Conservation (phyloP, 2,888 invertebrate species). For the Kryphioiulus occultus region DNA sequence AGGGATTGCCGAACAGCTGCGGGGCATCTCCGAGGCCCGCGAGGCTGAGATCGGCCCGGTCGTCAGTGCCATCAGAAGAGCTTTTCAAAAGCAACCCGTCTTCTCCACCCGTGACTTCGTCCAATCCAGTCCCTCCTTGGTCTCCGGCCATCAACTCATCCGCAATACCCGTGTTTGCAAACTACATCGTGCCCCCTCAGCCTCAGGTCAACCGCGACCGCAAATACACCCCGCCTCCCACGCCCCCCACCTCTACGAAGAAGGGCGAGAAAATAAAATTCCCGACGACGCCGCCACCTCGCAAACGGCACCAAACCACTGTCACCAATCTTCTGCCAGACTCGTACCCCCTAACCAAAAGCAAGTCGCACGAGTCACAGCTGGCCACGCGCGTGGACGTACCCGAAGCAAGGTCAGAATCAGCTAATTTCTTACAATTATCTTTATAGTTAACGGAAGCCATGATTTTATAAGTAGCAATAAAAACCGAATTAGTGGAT, state of each 20-base stretch:
- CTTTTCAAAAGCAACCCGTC: slow-evolving; percentile 56
- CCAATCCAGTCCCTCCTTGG: slow-evolving; percentile 54
- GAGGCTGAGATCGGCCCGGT: slow-evolving; percentile 64
- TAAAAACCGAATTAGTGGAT: too few species aligned
- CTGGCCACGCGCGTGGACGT: slow-evolving; percentile 71
- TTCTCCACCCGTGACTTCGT: slow-evolving; percentile 53
- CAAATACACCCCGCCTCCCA: slow-evolving; percentile 66
- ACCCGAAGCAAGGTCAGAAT: background rate
- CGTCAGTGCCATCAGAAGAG: slow-evolving; percentile 71
- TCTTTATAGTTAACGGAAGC: too few species aligned
- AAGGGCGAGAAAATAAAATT: slow-evolving; percentile 68
- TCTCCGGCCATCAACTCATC: slow-evolving; percentile 53
- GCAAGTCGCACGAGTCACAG: slow-evolving; percentile 91
- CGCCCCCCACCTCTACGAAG: slow-evolving; percentile 65
- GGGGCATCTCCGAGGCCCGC: slow-evolving; percentile 59
- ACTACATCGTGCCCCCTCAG: slow-evolving; percentile 41
- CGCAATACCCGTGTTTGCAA: slow-evolving; percentile 21
- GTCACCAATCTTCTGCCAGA: slow-evolving; percentile 64
- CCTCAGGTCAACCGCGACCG: slow-evolving; percentile 56
- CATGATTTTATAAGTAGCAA: too few species aligned
- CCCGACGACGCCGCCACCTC: slow-evolving; percentile 82
- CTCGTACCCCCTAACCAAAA: slow-evolving; percentile 78
- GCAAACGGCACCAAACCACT: slow-evolving; percentile 73
- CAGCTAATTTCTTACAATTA: too few species aligned
- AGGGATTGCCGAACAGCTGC: slow-evolving; percentile 63